phyloP scores from a whole-genome alignment of 2,113 vertebrate species.

The Psittacula cyanocephala region DNA sequence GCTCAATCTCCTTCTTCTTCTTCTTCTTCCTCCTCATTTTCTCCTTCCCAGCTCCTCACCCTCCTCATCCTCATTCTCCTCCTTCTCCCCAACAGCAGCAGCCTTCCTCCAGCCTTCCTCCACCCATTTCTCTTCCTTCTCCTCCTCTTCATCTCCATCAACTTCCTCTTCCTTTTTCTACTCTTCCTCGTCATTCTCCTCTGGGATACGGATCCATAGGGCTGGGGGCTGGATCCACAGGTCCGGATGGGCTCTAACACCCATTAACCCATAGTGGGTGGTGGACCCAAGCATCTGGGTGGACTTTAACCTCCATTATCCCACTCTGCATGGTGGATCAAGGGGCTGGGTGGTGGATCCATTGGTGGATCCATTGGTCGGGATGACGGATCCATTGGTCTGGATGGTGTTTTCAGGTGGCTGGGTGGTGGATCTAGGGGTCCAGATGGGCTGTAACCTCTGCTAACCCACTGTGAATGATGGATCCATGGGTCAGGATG shows the following conservation, averaged over 20 bases:
- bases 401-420: too few species aligned
- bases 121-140: not conserved
- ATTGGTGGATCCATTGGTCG: too few species aligned
- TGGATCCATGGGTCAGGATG: too few species aligned
- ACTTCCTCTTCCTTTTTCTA: too few species aligned
- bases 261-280: not conserved
- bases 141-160: not conserved
- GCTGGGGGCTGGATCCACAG: not conserved
- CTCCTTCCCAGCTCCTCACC: fast-evolving
- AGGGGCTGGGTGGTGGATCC: not conserved
- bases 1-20: not conserved
- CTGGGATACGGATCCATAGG: not conserved
- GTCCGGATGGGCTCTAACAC: not conserved
- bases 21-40: not conserved
- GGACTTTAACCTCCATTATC: not conserved
- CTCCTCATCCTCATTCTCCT: not conserved
- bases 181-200: too few species aligned
- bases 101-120: not conserved
- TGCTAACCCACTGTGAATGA: too few species aligned
- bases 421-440: too few species aligned
- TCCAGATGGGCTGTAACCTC: too few species aligned
- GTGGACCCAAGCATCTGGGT: not conserved
- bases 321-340: not conserved
- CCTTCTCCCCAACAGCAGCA: not conserved
- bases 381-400: too few species aligned